These are phyloP conservation scores for Tragelaphus strepsiceros DNA, from an alignment of 2,113 vertebrate genomes.

Conservation along the genomic window DNA sequence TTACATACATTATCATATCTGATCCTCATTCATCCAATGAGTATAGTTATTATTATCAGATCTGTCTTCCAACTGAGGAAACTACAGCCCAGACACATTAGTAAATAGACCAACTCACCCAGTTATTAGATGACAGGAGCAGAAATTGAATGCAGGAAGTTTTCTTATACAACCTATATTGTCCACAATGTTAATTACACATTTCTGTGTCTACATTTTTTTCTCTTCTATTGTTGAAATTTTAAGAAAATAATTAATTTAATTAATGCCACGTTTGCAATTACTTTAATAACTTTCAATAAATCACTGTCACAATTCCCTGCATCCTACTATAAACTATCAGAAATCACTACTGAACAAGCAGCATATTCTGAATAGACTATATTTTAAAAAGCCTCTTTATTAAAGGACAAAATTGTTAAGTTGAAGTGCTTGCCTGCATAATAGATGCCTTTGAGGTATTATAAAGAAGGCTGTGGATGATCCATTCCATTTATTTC, in stretches of 20 bases:
- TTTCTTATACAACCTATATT: neutral
- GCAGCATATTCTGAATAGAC: neutral
- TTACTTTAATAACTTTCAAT: neutral
- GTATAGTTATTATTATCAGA: neutral
- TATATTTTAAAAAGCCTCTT: neutral
- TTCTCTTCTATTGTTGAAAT: neutral
- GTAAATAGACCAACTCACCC: neutral
- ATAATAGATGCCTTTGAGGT: conserved; percentile 9
- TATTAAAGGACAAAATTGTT: conserved; percentile 26
- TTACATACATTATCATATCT: neutral
- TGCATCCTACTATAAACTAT: neutral
- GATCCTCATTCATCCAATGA: neutral
- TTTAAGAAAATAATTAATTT: conserved; percentile 37
- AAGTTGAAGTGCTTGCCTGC: neutral
- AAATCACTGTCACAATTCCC: neutral
- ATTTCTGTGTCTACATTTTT: neutral
- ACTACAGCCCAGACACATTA: neutral
- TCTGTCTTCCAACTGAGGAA: neutral
- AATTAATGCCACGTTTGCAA: conserved; percentile 14
- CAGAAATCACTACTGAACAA: conserved; percentile 8
- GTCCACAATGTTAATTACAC: neutral
- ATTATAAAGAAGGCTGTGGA: neutral
- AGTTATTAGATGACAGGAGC: neutral
- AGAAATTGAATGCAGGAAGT: neutral
- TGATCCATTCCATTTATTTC: neutral